These are phyloP conservation scores for Sturnus vulgaris DNA, from an alignment of 2,113 vertebrate genomes.

Conservation along the genomic window DNA sequence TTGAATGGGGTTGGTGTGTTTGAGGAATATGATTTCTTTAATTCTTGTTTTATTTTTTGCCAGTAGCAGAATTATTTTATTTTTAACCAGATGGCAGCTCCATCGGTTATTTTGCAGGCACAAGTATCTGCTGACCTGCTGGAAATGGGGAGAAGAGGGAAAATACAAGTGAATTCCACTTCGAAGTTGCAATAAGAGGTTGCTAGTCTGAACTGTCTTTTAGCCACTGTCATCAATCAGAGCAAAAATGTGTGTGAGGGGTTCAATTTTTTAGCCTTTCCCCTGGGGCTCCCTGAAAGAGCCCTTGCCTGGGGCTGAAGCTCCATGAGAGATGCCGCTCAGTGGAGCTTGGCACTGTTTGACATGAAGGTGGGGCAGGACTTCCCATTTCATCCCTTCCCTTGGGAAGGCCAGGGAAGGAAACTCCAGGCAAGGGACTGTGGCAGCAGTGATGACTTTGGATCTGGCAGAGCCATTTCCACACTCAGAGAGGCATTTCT, in stretches of 20 bases:
- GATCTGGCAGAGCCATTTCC: background rate
- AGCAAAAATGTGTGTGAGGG: background rate
- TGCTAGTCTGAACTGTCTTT: background rate
- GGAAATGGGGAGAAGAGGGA: background rate
- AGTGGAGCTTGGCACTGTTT: too few relatives aligned
- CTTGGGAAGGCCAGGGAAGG: background rate
- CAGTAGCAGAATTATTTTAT: background rate
- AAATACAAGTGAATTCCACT: background rate
- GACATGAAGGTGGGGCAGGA: background rate
- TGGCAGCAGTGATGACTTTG: background rate
- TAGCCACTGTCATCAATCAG: background rate
- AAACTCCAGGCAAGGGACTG: background rate
- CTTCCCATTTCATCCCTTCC: background rate
- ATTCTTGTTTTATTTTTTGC: background rate
- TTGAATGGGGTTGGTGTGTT: background rate
- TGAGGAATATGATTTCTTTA: background rate
- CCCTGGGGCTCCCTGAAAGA: background rate
- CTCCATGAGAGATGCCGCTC: background rate
- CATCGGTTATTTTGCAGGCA: background rate
- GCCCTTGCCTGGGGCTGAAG: background rate
- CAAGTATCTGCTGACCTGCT: background rate
- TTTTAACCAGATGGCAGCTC: background rate
- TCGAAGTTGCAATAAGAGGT: background rate
- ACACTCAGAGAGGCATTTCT: fast-evolving
- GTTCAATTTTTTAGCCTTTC: background rate